Evolutionary conservation across 2,113 vertebrate genomes (phyloP).

Genomic region (Phrynocephalus versicolor): DNA sequence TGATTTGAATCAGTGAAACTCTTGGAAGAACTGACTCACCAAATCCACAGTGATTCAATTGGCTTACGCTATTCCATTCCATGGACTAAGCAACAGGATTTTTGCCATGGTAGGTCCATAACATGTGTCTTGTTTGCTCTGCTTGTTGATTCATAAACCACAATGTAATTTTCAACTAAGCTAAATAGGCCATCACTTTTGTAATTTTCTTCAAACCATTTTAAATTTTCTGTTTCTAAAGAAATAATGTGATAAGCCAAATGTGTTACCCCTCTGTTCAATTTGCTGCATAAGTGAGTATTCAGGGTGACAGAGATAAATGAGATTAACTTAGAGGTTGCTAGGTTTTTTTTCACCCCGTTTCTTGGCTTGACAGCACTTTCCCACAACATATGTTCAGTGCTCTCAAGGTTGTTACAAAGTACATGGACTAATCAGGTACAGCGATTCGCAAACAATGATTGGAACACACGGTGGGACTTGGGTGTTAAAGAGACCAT

Average conservation of each 20-base stretch:
- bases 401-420: slow-evolving; percentile 70
- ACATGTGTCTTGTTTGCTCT: no score
- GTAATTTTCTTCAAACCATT: slow-evolving; percentile 42
- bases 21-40: no score
- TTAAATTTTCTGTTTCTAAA: slow-evolving; percentile 53
- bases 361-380: slow-evolving; percentile 74
- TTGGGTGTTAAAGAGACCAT: slow-evolving; percentile 67
- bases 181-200: slow-evolving; percentile 25
- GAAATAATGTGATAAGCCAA: slow-evolving; percentile 52
- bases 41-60: no score
- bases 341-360: not conserved
- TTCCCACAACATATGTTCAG: slow-evolving; percentile 75
- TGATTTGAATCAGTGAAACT: no score
- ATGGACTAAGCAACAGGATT: no score
- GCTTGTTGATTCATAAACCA: slow-evolving; percentile 48
- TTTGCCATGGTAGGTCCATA: no score
- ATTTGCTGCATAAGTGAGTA: slow-evolving; percentile 53
- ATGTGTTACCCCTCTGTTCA: slow-evolving; percentile 29
- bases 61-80: no score
- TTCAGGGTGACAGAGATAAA: slow-evolving; percentile 74
- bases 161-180: slow-evolving; percentile 62
- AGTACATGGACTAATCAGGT: slow-evolving; percentile 71
- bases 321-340: slow-evolving; percentile 56
- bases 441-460: slow-evolving; percentile 68
- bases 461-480: slow-evolving; percentile 65